Evolutionary conservation across 1,140 invertebrate species (phyloP).

Genomic region (Neotoxoptera formosana): DNA sequence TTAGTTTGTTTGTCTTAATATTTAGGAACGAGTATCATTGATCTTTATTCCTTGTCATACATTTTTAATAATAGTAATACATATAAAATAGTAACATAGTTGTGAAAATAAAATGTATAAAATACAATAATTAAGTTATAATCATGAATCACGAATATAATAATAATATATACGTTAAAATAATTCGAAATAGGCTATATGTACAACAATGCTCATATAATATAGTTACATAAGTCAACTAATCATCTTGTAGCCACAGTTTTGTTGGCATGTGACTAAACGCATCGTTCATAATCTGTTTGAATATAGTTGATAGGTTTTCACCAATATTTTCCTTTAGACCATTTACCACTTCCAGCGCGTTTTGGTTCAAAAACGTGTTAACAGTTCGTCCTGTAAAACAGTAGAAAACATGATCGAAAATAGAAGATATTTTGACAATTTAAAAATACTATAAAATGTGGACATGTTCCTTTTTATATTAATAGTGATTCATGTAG

Average conservation of each 20-base stretch:
- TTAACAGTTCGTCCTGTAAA: constrained; percentile 66
- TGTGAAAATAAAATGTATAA: constrained; percentile 16
- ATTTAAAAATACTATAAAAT: not conserved
- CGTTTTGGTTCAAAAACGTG: constrained; percentile 66
- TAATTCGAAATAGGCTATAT: constrained; percentile 39
- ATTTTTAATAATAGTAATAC: constrained; percentile 41
- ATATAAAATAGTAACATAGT: constrained; percentile 30
- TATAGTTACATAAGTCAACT: constrained; percentile 17
- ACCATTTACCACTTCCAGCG: constrained; percentile 65
- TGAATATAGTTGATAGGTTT: constrained; percentile 65
- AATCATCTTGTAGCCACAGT: constrained; percentile 63
- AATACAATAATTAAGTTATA: constrained; percentile 2
- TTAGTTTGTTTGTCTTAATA: not conserved
- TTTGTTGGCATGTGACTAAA: constrained; percentile 65
- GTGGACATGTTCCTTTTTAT: not conserved
- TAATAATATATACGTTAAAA: constrained; percentile 16
- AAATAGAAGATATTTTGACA: not conserved
- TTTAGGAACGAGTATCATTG: constrained; percentile 2
- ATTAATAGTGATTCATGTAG: not conserved
- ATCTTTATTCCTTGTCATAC: constrained; percentile 26
- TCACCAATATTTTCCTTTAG: constrained; percentile 65
- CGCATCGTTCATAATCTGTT: constrained; percentile 65
- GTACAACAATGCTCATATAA: constrained; percentile 27
- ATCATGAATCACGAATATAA: not conserved
- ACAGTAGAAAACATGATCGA: not conserved